Conservation (phyloP, 2,888 invertebrate species). For the Acanthosepion esculentum region DNA sequence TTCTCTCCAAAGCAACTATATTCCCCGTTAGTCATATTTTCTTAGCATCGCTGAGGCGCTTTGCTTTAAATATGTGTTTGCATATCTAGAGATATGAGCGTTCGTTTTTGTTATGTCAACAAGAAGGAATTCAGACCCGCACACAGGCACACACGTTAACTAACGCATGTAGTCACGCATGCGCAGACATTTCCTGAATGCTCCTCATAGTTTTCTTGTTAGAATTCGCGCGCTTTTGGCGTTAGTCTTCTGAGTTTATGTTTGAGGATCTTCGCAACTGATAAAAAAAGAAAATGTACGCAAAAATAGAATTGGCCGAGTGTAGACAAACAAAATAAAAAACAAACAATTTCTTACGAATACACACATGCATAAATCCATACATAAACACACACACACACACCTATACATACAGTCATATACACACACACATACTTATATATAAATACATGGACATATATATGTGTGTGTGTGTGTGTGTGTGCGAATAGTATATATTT, state of each 20-base stretch:
- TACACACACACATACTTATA: too few species aligned
- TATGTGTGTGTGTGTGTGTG: too few species aligned
- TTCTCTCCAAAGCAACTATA: neutral
- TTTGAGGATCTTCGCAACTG: neutral
- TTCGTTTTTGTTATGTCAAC: neutral
- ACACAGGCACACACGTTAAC: neutral
- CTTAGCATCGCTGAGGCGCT: neutral
- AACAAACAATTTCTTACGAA: neutral
- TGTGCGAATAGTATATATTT: too few species aligned
- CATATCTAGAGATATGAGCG: neutral
- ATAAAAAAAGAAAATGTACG: neutral
- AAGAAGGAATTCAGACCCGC: neutral
- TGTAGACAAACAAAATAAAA: too few species aligned
- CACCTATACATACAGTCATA: too few species aligned
- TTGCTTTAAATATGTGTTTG: neutral
- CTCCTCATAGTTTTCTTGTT: neutral
- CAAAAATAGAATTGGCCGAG: too few species aligned
- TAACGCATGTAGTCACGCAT: neutral
- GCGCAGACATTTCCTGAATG: slow-evolving; percentile 9
- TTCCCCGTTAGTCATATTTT: neutral
- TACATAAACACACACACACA: neutral
- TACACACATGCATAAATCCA: too few species aligned
- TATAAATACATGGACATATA: too few species aligned
- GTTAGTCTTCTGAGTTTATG: neutral
- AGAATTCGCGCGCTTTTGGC: slow-evolving; percentile 33